Conservation (phyloP, 2,888 invertebrate species). For the Digitonthophagus gazella region DNA sequence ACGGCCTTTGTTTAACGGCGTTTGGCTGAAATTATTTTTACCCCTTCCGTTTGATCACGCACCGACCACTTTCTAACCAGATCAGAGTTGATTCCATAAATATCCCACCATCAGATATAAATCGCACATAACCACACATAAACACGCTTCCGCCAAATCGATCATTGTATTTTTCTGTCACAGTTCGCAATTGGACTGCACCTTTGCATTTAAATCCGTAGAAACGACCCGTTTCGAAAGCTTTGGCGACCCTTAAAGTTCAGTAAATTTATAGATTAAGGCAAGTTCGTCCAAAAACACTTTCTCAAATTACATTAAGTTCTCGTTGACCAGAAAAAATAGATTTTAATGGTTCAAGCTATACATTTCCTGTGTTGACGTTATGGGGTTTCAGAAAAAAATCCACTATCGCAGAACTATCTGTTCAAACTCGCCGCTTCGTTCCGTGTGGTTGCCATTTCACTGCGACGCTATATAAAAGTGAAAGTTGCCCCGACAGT, state of each 20-base stretch:
- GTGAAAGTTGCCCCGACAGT: conserved; percentile 34
- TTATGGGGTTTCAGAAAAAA: not conserved
- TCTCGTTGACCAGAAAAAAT: not conserved
- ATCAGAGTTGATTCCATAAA: not conserved
- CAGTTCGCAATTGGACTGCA: not conserved
- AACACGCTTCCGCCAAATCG: not conserved
- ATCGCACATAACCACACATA: not conserved
- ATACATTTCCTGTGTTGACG: not conserved
- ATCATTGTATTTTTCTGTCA: not conserved
- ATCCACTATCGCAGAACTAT: not conserved
- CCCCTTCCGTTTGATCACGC: not conserved
- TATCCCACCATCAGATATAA: not conserved
- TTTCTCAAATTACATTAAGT: not conserved
- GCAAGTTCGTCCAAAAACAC: no score
- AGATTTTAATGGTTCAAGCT: not conserved
- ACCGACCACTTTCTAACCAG: not conserved
- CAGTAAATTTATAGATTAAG: no score
- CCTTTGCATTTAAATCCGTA: not conserved
- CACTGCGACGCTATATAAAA: conserved; percentile 34
- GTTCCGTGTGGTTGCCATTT: conserved; percentile 33
- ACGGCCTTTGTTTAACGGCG: not conserved
- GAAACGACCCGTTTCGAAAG: not conserved
- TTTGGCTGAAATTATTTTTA: not conserved
- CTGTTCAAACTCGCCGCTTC: conserved; percentile 17
- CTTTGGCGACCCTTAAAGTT: no score